Evolutionary conservation across 2,888 invertebrate genomes (phyloP).

Genomic region (Cinara cedri): DNA sequence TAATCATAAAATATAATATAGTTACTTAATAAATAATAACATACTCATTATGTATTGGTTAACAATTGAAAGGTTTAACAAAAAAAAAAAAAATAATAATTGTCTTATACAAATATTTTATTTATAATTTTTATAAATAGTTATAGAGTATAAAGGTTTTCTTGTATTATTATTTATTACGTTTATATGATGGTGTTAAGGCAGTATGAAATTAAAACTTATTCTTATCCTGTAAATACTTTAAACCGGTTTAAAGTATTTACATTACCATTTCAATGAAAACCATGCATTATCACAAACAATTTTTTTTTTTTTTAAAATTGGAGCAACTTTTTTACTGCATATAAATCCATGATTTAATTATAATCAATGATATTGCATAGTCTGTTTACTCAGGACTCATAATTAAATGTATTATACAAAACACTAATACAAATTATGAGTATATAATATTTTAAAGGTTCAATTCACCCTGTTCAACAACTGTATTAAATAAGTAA

Average conservation of each 20-base stretch:
- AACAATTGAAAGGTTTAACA: background rate
- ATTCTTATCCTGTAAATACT: too few relatives aligned
- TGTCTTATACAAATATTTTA: background rate
- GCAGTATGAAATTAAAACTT: too few relatives aligned
- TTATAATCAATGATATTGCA: background rate
- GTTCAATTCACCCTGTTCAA: constrained; percentile 41
- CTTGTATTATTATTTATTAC: too few relatives aligned
- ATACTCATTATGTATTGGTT: too few relatives aligned
- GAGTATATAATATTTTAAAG: constrained; percentile 9
- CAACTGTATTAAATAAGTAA: constrained; percentile 20
- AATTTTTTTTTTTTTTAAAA: too few relatives aligned
- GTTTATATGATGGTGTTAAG: too few relatives aligned
- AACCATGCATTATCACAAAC: background rate
- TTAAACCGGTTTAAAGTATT: too few relatives aligned
- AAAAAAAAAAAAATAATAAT: background rate
- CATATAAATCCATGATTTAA: too few relatives aligned
- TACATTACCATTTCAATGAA: too few relatives aligned
- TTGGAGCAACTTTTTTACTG: too few relatives aligned
- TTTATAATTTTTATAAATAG: background rate
- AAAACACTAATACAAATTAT: background rate
- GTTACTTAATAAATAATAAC: too few relatives aligned
- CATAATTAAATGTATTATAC: constrained; percentile 17
- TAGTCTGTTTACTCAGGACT: background rate
- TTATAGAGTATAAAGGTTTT: constrained; percentile 14
- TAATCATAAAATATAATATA: too few relatives aligned